phyloP scores from a whole-genome alignment of 2,888 invertebrate genomes.

The Dioctria linearis region DNA sequence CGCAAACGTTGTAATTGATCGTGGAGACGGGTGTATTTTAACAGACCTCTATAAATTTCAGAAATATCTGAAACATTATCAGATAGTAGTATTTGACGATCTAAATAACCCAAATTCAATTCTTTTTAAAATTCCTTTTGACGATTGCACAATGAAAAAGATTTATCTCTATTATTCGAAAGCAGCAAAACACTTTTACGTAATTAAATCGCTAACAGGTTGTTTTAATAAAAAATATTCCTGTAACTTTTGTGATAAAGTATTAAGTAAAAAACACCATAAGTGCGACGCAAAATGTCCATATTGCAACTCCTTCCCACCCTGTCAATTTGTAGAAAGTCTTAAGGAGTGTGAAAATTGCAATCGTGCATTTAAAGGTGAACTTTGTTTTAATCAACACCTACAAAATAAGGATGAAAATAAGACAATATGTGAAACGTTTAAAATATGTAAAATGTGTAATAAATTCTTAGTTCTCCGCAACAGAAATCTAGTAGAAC shows the following conservation, averaged over 20 bases:
- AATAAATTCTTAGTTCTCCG: neutral
- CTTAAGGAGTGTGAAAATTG: constrained; percentile 23
- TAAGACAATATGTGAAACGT: constrained; percentile 1
- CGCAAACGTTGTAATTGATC: constrained; percentile 10
- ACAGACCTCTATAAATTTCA: constrained; percentile 48
- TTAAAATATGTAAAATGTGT: constrained; percentile 35
- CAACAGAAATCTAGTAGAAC: neutral
- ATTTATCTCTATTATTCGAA: constrained; percentile 38
- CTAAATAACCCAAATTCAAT: constrained; percentile 18
- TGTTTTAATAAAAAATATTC: constrained; percentile 42
- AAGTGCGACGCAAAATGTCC: too few species aligned
- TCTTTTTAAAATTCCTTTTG: constrained; percentile 25
- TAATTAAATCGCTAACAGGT: constrained; percentile 35
- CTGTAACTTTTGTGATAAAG: constrained; percentile 28
- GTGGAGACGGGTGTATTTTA: constrained; percentile 29
- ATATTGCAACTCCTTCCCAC: constrained; percentile 24
- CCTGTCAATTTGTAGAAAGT: constrained; percentile 17
- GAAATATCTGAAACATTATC: constrained; percentile 43
- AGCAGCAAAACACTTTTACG: constrained; percentile 37
- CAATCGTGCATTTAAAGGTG: constrained; percentile 38
- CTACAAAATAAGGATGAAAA: constrained; percentile 18
- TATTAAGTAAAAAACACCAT: too few species aligned
- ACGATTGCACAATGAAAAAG: neutral
- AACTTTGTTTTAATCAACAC: constrained; percentile 8
- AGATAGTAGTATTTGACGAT: constrained; percentile 46